phyloP scores from a whole-genome alignment of 2,888 invertebrate genomes.

The Lithophane ornitopus region DNA sequence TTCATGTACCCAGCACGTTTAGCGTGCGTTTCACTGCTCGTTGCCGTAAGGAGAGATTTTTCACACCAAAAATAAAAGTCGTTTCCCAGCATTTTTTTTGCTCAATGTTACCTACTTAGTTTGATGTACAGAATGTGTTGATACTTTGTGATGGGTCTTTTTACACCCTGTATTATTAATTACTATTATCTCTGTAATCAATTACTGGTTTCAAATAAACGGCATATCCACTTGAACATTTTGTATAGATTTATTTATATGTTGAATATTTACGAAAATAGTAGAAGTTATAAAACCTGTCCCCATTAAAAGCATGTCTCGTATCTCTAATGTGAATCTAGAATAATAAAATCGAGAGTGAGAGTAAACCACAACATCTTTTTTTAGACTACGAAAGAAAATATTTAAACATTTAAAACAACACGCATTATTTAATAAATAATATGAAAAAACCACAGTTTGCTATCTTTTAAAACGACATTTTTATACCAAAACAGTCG shows the following conservation, averaged over 20 bases:
- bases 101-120: neutral
- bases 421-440: constrained; percentile 4
- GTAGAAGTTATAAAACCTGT: neutral
- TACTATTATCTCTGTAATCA: too few species aligned
- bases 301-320: neutral
- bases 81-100: neutral
- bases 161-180: too few species aligned
- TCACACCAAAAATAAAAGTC: too few species aligned
- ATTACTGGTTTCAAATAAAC: too few species aligned
- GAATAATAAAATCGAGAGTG: constrained; percentile 1
- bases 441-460: constrained; percentile 12
- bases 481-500: constrained; percentile 55
- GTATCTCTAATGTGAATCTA: neutral
- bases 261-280: neutral
- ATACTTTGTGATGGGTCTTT: too few species aligned
- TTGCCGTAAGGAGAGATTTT: too few species aligned
- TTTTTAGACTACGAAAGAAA: constrained; percentile 3
- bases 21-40: too few species aligned
- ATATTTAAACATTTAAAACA: neutral
- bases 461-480: constrained; percentile 57
- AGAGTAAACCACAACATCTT: neutral
- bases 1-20: neutral
- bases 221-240: neutral
- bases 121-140: neutral
- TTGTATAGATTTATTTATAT: neutral